A percentile compares a stretch with the other conserved stretches of the same genome.
Evolutionary conservation across 1,140 invertebrate species (phyloP).

Genomic region (Ceratosolen fusciceps): DNA sequence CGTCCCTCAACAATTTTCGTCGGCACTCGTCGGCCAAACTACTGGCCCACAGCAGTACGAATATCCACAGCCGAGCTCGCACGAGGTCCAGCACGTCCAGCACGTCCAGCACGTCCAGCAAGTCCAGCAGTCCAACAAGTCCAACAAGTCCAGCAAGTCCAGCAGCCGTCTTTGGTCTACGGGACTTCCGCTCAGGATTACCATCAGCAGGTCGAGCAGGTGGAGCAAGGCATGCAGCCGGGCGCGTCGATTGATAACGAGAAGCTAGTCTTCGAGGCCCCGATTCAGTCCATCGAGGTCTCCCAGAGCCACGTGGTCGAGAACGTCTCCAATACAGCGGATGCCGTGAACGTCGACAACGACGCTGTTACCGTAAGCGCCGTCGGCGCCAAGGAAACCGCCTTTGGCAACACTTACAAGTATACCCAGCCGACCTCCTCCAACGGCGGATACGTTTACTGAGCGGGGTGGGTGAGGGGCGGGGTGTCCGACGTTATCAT

Average conservation of each 20-base stretch:
- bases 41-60: neutral
- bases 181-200: neutral
- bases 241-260: neutral
- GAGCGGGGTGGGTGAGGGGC: constrained; percentile 48
- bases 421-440: constrained; percentile 52
- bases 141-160: neutral
- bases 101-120: neutral
- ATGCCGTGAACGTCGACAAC: neutral
- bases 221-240: neutral
- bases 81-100: neutral
- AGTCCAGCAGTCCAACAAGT: neutral
- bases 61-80: neutral
- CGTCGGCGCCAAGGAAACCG: constrained; percentile 10
- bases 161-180: constrained; percentile 26
- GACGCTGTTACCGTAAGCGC: constrained; percentile 48
- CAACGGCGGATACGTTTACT: constrained; percentile 67
- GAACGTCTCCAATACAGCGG: neutral
- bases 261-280: constrained; percentile 39
- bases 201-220: neutral
- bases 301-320: constrained; percentile 35
- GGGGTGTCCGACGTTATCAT: too few species aligned
- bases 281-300: constrained; percentile 43
- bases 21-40: too few species aligned
- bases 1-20: too few species aligned
- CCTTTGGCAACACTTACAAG: neutral